Percentiles rank a stretch among this genome's conserved stretches.
Conservation (phyloP, 2,113 vertebrate genomes). For the Ptychochromis oligacanthus region DNA sequence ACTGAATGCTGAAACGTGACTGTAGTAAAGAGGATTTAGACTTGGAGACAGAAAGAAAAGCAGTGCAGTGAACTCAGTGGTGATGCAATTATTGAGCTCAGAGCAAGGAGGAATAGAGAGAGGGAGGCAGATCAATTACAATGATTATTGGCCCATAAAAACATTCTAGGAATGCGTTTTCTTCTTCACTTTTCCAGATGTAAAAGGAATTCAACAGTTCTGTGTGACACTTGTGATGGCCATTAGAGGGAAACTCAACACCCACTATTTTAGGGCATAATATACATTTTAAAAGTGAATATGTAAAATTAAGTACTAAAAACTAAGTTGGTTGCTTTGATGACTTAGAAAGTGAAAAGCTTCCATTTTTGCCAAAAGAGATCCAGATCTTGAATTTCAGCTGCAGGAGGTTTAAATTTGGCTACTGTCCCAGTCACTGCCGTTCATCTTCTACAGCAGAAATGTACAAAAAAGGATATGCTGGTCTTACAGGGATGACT, state of each 20-base stretch:
- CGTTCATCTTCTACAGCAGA: conserved; percentile 32
- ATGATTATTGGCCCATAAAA: conserved; percentile 43
- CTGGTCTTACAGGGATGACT: conserved; percentile 58
- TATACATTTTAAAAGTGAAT: background rate
- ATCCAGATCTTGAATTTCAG: conserved; percentile 9
- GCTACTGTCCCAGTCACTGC: conserved; percentile 44
- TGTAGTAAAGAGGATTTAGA: conserved; percentile 64
- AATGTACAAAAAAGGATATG: conserved; percentile 64
- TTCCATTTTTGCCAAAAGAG: background rate
- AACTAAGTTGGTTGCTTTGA: background rate
- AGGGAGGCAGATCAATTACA: conserved; percentile 25
- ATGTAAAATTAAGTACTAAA: background rate
- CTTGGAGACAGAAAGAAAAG: conserved; percentile 36
- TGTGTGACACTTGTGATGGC: background rate
- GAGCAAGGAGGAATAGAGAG: conserved; percentile 10
- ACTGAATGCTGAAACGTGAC: conserved; percentile 57
- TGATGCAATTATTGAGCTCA: conserved; percentile 56
- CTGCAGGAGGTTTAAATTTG: conserved; percentile 46
- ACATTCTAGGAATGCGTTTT: conserved; percentile 10
- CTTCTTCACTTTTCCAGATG: background rate
- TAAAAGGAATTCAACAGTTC: background rate
- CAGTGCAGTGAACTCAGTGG: conserved; percentile 23
- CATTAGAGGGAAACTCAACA: background rate
- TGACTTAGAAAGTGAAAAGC: conserved; percentile 5
- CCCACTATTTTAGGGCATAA: background rate